phyloP scores from a whole-genome alignment of 2,888 invertebrate species.

The Pecten maximus region DNA sequence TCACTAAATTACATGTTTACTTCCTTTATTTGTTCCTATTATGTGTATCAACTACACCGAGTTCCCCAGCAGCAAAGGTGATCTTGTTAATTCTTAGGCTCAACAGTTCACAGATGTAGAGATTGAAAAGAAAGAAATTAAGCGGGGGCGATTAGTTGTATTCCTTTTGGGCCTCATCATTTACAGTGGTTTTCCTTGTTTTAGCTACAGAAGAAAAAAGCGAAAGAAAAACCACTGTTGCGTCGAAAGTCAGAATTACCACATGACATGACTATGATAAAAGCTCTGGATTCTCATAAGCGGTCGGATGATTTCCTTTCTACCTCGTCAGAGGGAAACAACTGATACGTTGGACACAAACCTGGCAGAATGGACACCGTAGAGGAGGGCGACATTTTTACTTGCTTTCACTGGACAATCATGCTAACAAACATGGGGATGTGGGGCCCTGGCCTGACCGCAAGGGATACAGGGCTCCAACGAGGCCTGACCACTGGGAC shows the following conservation, averaged over 20 bases:
- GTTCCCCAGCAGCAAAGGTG: too few species aligned
- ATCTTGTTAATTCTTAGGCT: too few species aligned
- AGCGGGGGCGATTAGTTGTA: too few species aligned
- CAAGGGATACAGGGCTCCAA: neutral
- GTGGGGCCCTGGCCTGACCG: neutral
- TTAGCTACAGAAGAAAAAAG: constrained; percentile 69
- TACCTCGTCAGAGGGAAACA: constrained; percentile 72
- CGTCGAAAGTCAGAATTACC: constrained; percentile 98
- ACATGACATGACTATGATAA: constrained; percentile 94
- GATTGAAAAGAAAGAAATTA: too few species aligned
- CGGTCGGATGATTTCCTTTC: constrained; percentile 94
- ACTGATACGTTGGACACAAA: constrained; percentile 52
- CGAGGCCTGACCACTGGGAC: neutral
- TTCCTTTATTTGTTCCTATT: too few species aligned
- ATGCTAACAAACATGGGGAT: constrained; percentile 24
- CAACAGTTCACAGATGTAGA: too few species aligned
- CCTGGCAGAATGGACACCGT: neutral
- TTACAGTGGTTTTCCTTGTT: constrained; percentile 38
- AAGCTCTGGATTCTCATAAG: constrained; percentile 94
- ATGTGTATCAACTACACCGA: too few species aligned
- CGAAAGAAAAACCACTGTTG: constrained; percentile 92
- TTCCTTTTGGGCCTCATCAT: neutral
- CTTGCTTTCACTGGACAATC: constrained; percentile 35
- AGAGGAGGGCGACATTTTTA: neutral
- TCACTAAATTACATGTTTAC: too few species aligned